Evolutionary conservation across 2,113 vertebrate genomes (phyloP).

Genomic region (Naja naja): DNA sequence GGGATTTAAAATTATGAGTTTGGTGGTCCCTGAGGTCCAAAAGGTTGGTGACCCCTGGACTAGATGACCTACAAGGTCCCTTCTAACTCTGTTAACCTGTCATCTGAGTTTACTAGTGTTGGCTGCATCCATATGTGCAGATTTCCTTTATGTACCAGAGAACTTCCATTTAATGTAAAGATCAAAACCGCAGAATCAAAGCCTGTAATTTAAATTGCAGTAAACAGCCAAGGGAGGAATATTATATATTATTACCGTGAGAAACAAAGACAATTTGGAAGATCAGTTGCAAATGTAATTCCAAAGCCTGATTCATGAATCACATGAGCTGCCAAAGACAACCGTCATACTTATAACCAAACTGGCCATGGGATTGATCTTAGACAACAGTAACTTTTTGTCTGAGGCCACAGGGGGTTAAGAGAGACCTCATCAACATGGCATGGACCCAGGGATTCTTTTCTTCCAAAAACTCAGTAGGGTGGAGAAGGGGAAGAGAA

Average conservation of each 20-base stretch:
- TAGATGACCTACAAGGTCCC: too few relatives aligned
- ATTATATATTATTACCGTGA: not conserved
- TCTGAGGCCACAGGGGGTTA: constrained; percentile 18
- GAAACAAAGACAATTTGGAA: not conserved
- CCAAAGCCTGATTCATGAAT: constrained; percentile 31
- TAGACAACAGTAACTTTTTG: constrained; percentile 52
- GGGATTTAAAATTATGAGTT: too few relatives aligned
- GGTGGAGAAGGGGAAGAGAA: not conserved
- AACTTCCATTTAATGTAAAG: not conserved
- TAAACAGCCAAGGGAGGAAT: not conserved
- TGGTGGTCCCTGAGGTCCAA: too few relatives aligned
- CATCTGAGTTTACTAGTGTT: not conserved
- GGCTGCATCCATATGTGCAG: not conserved
- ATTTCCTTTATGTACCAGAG: not conserved
- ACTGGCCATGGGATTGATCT: constrained; percentile 32
- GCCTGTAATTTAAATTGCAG: not conserved
- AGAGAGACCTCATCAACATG: constrained; percentile 27
- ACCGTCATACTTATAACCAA: constrained; percentile 4
- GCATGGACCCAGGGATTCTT: constrained; percentile 11
- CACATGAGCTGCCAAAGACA: constrained; percentile 7
- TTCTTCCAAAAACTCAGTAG: constrained; percentile 22
- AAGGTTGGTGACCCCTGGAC: too few relatives aligned
- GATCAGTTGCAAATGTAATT: not conserved
- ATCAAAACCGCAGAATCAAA: fast-evolving
- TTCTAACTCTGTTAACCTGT: too few relatives aligned